A percentile compares a stretch with the other conserved stretches of the same genome.
These are phyloP conservation scores for Molothrus aeneus DNA, from an alignment of 2,797 vertebrate genomes.

Conservation along the genomic window DNA sequence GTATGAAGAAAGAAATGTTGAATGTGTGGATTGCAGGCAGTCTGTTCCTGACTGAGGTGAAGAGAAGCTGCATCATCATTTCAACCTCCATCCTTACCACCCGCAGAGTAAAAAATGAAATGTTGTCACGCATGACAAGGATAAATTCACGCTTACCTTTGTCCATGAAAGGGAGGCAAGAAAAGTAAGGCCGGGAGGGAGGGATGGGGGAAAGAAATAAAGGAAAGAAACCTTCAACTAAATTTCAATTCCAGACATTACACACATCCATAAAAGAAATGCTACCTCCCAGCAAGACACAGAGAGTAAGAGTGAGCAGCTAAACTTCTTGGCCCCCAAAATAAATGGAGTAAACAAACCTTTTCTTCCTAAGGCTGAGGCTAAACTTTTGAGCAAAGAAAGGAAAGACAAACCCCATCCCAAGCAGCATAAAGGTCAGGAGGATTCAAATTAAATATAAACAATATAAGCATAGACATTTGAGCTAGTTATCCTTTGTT, in stretches of 20 bases:
- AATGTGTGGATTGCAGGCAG: conserved; percentile 42
- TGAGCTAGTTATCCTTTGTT: neutral
- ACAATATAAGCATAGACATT: neutral
- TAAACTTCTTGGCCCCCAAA: neutral
- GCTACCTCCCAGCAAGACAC: conserved; percentile 13
- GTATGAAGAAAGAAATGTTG: conserved; percentile 26
- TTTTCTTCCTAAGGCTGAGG: neutral
- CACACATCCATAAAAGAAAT: conserved; percentile 9
- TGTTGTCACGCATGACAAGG: conserved; percentile 39
- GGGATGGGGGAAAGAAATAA: neutral
- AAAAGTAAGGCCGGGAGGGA: neutral
- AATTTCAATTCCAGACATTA: conserved; percentile 59
- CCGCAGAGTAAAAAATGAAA: conserved; percentile 64
- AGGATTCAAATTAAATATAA: neutral
- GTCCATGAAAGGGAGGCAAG: conserved; percentile 58
- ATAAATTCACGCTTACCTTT: conserved; percentile 46
- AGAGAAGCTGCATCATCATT: neutral
- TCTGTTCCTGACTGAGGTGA: conserved; percentile 40
- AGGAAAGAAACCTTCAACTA: neutral
- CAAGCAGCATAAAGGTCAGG: neutral
- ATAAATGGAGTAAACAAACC: neutral
- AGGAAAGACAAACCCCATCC: neutral
- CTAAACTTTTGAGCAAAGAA: neutral
- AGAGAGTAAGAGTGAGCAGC: neutral
- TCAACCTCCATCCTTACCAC: conserved; percentile 29